Conservation (phyloP, 2,113 vertebrate genomes). For the Polypterus bichir region DNA sequence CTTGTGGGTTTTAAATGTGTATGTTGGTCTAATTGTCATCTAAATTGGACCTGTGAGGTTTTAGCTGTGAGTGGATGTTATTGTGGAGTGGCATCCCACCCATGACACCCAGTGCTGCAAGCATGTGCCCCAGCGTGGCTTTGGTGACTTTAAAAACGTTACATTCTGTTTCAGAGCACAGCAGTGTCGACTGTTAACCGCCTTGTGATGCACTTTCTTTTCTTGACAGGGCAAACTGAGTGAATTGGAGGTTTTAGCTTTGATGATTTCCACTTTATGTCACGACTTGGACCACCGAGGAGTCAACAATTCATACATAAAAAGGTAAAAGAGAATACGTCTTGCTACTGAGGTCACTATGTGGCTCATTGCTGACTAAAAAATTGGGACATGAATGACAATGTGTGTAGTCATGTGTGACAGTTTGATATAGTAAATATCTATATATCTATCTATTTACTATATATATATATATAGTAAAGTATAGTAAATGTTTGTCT, state of each 20-base stretch:
- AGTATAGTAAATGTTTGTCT: conserved; percentile 37
- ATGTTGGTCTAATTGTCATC: too few species aligned
- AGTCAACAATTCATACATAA: conserved; percentile 95
- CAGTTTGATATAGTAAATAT: conserved; percentile 26
- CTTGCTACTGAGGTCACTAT: not conserved
- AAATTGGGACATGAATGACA: too few species aligned
- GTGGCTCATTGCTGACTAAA: too few species aligned
- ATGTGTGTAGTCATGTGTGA: too few species aligned
- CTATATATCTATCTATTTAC: conserved; percentile 27
- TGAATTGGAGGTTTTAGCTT: conserved; percentile 73
- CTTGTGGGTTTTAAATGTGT: too few species aligned
- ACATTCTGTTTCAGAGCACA: conserved; percentile 1
- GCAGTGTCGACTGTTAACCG: too few species aligned
- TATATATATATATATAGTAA: conserved; percentile 49
- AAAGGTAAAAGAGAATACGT: conserved; percentile 54
- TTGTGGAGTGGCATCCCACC: too few species aligned
- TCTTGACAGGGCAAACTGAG: conserved; percentile 59
- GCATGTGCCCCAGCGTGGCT: too few species aligned
- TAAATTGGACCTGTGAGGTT: too few species aligned
- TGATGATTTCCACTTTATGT: conserved; percentile 89
- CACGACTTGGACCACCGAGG: conserved; percentile 94
- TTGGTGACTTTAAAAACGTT: too few species aligned
- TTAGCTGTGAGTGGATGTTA: too few species aligned
- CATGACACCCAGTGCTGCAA: too few species aligned
- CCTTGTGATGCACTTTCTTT: not conserved